These are phyloP conservation scores for Ramphastos sulfuratus DNA, from an alignment of 2,113 vertebrate genomes.

Conservation along the genomic window DNA sequence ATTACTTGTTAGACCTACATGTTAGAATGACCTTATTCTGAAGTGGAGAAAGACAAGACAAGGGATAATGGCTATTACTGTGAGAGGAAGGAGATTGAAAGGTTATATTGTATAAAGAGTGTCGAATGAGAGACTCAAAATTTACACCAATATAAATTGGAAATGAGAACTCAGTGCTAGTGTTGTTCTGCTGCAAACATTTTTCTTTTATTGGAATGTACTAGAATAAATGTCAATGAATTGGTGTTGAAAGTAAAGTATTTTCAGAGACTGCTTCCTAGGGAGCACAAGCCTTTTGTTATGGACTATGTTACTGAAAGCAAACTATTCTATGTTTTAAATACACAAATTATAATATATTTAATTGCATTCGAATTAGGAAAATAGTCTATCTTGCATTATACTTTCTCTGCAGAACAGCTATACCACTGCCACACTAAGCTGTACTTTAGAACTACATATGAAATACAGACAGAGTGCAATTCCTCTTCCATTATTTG, in stretches of 20 bases:
- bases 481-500: background rate
- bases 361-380: background rate
- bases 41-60: conserved; percentile 59
- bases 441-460: background rate
- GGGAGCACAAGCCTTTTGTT: background rate
- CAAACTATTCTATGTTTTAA: background rate
- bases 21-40: conserved; percentile 66
- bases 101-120: background rate
- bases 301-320: background rate
- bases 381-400: background rate
- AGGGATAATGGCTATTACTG: background rate
- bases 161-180: background rate
- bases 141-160: background rate
- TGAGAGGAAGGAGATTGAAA: conserved; percentile 26
- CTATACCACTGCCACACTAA: background rate
- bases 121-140: background rate
- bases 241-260: background rate
- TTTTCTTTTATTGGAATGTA: background rate
- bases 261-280: background rate
- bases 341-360: background rate
- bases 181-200: background rate
- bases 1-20: conserved; percentile 72
- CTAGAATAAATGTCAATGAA: background rate
- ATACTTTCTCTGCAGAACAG: background rate
- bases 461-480: background rate